Conservation (phyloP, 2,113 vertebrate genomes). For the Barnardius zonarius region DNA sequence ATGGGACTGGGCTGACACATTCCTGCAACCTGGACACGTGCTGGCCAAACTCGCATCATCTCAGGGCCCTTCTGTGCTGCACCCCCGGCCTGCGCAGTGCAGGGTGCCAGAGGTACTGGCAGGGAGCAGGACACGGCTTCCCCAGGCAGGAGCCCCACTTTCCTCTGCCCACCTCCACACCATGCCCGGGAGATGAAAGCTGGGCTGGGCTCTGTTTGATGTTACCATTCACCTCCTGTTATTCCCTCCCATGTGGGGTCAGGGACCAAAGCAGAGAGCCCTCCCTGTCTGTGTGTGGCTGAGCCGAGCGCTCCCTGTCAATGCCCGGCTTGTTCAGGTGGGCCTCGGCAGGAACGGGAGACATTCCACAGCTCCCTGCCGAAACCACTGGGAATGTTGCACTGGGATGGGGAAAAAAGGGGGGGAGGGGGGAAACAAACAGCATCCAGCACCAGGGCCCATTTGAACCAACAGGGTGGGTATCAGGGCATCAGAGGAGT, state of each 20-base stretch:
- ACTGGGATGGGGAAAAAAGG: background rate
- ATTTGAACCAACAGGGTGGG: background rate
- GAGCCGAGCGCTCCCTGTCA: background rate
- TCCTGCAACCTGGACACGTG: rapidly evolving
- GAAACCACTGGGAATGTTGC: slow-evolving; percentile 59
- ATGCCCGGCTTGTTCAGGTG: slow-evolving; percentile 56
- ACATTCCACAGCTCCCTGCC: slow-evolving; percentile 62
- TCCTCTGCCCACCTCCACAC: background rate
- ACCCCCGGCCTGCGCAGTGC: rapidly evolving
- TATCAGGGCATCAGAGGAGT: background rate
- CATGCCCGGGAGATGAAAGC: background rate
- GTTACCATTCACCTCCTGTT: slow-evolving; percentile 1
- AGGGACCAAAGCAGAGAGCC: background rate
- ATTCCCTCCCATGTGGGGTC: background rate
- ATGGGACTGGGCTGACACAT: too few species aligned
- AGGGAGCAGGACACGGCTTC: rapidly evolving
- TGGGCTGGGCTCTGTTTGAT: background rate
- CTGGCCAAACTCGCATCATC: background rate
- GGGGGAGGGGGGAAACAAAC: rapidly evolving
- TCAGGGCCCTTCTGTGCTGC: background rate
- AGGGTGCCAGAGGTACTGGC: background rate
- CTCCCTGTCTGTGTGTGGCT: slow-evolving; percentile 43
- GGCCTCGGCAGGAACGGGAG: background rate
- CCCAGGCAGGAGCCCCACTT: background rate
- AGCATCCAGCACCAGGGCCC: background rate